Evolutionary conservation across 2,888 invertebrate species (phyloP), one percentile per base, ranked within the genome.

Genomic region (Drosophila anceps): DNA sequence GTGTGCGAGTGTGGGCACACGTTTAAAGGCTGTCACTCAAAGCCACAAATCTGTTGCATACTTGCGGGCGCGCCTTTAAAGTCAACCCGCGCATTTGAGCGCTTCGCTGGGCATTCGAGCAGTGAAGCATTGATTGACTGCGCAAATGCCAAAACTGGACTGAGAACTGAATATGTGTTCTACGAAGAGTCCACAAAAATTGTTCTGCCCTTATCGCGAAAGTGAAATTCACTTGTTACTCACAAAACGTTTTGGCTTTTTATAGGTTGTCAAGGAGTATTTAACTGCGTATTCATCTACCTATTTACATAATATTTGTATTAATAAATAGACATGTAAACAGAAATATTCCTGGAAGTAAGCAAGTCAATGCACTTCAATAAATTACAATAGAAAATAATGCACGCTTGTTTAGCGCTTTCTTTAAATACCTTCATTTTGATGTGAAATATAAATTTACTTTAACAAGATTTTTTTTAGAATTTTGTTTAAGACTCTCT

Each of bases 1-100:
- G 35, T 46, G 46, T 35, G 35, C 51, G 51, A 10, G 54, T 37
- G 46, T 31, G 51, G 41, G 53, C 50, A 41, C 62, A 64, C 55
- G 48, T 79, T 84, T 69, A 76, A 76, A 84, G 62, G 59, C 61
- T 48, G 46, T 51, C 43, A 39, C 55, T 44, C 54, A 50, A 48
- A 53, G 74, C 87, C 87, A 54, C 84, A 81, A 84, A 88, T 88
- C 89, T 84, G 87, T 86, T 84, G 84, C 87, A 81, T 88, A 86
- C 79, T 84, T 84, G 79, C 71, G 89, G 87, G 79, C 83, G 78
- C 73, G 73, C 48, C 37, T 73, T 88, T 79, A 84, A 84, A 85
- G 70, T 76, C 84, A 86, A 75, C 69, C 68, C 71, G 83, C 63
- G 53, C 72, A 37, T 37, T 50, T 80, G 62, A 63, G 20, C 82